Base-by-base conservation (phyloP, 2,113 vertebrate genomes). In the Antechinus flavipes region DNA sequence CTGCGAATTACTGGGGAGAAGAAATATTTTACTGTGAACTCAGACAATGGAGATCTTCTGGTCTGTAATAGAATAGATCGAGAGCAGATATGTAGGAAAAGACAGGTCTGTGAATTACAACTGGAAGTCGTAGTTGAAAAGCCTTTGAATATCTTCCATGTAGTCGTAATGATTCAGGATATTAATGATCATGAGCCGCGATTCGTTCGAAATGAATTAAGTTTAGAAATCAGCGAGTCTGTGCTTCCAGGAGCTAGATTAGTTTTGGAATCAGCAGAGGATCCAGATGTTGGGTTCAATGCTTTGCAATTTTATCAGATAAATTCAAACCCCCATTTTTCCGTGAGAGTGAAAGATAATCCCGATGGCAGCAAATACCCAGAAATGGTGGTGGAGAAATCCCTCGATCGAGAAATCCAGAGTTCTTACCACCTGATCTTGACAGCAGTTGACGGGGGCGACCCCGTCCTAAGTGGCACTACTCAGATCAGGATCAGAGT, bases 201-300 rank as follows among this genome's bases (percentile, higher is more conserved):
- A n/a, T 99, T 99, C 98, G 97, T 98, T 42, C 98, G 96, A 61
- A 90, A 96, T 12, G 97, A 97, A 52, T 95, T 99, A 30, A 97
- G 97, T 93, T 95, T 99, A 26, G 98, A 99, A 97, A 98, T 99
- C 0, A 91, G 0, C 30, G 99, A 99, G 92, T 98, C 61, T 0
- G 98, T 97, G 0, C 12, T 0, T 0, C 98, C 98, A 27, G 99
- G 99, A 53, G 97, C 98, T 0, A 96, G 89, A 3, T 98, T 99
- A 93, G 97, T 97, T 90, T 68, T 97, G 19, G 97, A 97, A 89
- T 97, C 94, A 53, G 99, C 99, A 0, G 98, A 98, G 23, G 99
- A 99, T 89, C 94, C 94, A 1, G 99, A 99, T 19, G 91, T 99
- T 8, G 99, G 98, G 25, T 94, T 92, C 12, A 99, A 99, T 12